Conservation (phyloP, 64 coral and sea anemone genomes). For the Hydrozoanthus tunicans region DNA sequence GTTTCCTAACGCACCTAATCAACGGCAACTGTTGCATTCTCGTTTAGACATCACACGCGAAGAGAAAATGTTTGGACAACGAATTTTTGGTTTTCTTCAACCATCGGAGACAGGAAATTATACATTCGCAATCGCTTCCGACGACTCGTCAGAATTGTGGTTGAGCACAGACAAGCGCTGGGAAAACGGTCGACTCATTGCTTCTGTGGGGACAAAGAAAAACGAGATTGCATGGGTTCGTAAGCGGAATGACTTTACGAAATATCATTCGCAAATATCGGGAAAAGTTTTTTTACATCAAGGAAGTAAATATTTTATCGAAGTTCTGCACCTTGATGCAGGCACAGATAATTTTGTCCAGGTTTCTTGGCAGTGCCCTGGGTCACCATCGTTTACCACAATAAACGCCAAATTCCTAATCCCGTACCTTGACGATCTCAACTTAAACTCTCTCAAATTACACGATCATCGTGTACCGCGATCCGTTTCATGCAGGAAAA, state of each 20-base stretch:
- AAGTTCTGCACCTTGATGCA: slow-evolving; percentile 41
- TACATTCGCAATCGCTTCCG: slow-evolving; percentile 37
- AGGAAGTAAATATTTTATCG: slow-evolving; percentile 37
- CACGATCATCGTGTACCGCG: slow-evolving; percentile 24
- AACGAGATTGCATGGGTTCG: neutral
- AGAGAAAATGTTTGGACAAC: slow-evolving; percentile 8
- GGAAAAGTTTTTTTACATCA: slow-evolving; percentile 1
- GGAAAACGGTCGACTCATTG: slow-evolving; percentile 13
- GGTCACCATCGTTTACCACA: neutral
- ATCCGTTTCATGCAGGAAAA: neutral
- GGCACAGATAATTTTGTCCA: slow-evolving; percentile 41
- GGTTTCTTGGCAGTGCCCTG: slow-evolving; percentile 16
- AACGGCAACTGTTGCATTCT: slow-evolving; percentile 7
- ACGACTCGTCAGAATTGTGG: slow-evolving; percentile 31
- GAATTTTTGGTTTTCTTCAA: slow-evolving; percentile 57
- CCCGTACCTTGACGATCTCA: slow-evolving; percentile 24
- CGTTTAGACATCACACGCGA: slow-evolving; percentile 14
- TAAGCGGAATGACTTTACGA: neutral
- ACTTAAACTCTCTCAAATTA: neutral
- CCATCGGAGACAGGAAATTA: slow-evolving; percentile 32
- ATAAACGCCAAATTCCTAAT: slow-evolving; percentile 23
- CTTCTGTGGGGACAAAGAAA: slow-evolving; percentile 28
- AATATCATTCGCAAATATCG: slow-evolving; percentile 36
- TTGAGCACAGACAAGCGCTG: slow-evolving; percentile 4
- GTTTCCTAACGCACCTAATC: slow-evolving; percentile 32